These are phyloP conservation scores for Manacus vitellinus DNA, from an alignment of 2,113 vertebrate genomes.

Conservation along the genomic window DNA sequence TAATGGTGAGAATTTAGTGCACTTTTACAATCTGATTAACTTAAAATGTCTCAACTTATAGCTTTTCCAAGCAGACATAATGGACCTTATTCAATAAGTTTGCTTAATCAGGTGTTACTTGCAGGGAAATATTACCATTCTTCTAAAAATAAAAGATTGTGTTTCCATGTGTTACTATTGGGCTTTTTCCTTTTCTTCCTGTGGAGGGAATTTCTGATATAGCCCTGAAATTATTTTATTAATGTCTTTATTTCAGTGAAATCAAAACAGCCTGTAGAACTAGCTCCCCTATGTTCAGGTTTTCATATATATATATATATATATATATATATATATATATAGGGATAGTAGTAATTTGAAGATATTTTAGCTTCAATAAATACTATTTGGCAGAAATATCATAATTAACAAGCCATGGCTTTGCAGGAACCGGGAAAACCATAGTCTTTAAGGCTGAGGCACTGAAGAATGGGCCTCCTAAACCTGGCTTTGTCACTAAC, in stretches of 20 bases:
- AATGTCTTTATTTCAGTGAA: background rate
- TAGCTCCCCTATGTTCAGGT: background rate
- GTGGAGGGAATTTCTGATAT: background rate
- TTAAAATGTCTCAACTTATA: conserved; percentile 51
- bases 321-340: background rate
- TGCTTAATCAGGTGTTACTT: conserved; percentile 58
- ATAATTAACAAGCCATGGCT: background rate
- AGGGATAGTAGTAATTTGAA: background rate
- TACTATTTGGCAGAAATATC: background rate
- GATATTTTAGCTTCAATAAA: background rate
- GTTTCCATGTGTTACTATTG: background rate
- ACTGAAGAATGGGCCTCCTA: background rate
- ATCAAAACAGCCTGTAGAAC: background rate
- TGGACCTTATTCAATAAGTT: conserved; percentile 64
- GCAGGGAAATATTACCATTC: conserved; percentile 28
- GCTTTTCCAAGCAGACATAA: conserved; percentile 54
- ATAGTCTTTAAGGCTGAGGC: background rate
- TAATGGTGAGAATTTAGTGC: conserved; percentile 55
- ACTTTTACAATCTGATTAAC: conserved; percentile 65
- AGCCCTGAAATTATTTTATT: background rate
- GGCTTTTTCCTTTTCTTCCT: background rate
- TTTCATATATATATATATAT: background rate
- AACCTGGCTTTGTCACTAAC: background rate
- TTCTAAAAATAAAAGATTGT: conserved; percentile 22
- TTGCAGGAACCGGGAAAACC: background rate